These are phyloP conservation scores for Paratrypauchen microcephalus DNA, from an alignment of 2,797 vertebrate species.

Conservation along the genomic window DNA sequence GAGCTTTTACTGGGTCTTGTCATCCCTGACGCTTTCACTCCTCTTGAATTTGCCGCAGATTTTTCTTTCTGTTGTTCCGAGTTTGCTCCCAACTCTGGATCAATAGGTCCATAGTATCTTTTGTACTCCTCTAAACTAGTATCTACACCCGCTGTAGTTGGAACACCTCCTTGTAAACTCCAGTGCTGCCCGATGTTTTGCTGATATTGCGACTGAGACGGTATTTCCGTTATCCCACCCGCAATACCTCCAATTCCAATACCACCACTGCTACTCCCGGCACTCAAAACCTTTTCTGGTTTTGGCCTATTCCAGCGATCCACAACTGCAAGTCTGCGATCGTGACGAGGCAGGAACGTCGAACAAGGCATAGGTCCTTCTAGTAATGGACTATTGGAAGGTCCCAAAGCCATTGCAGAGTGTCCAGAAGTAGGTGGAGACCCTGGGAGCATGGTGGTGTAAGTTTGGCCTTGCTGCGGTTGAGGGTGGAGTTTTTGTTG, in stretches of 20 bases:
- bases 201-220: slow-evolving; percentile 70
- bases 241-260: slow-evolving; percentile 70
- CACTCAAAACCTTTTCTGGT: slow-evolving; percentile 66
- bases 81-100: slow-evolving; percentile 81
- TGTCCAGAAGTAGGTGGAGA: slow-evolving; percentile 70
- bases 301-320: slow-evolving; percentile 85
- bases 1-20: slow-evolving; percentile 71
- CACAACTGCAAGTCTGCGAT: slow-evolving; percentile 81
- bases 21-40: slow-evolving; percentile 71
- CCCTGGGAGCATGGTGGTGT: slow-evolving; percentile 76
- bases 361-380: slow-evolving; percentile 83
- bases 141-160: slow-evolving; percentile 50
- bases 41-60: slow-evolving; percentile 71
- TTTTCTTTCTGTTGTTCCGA: slow-evolving; percentile 73
- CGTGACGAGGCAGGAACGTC: slow-evolving; percentile 84
- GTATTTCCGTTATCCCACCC: slow-evolving; percentile 70
- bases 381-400: slow-evolving; percentile 82
- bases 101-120: slow-evolving; percentile 91
- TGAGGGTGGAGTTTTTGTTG: slow-evolving; percentile 75
- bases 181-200: slow-evolving; percentile 73
- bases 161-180: slow-evolving; percentile 57
- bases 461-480: slow-evolving; percentile 79
- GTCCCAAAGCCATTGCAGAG: slow-evolving; percentile 80
- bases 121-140: slow-evolving; percentile 86
- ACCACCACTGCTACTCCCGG: slow-evolving; percentile 58